Evolutionary conservation across 2,888 invertebrate species (phyloP), one percentile per base, ranked within the genome.

Genomic region (Zele albiditarsus): DNA sequence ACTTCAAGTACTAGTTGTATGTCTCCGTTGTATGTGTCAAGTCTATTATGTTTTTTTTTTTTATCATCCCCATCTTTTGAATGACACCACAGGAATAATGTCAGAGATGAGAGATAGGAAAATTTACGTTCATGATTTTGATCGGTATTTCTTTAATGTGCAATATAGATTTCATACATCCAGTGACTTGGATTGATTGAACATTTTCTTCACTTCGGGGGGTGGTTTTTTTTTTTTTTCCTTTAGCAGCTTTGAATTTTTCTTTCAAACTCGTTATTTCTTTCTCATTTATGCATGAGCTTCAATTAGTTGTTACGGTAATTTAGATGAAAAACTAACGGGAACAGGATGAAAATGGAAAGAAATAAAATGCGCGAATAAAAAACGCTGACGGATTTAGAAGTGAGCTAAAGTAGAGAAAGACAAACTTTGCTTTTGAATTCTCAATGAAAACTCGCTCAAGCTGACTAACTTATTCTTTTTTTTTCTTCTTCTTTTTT

Each of bases 371-470:
- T 23, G 33, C 23, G 38, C 12, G 33, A 42, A 66, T 20, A 66
- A 63, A 33, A 66, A 42, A 42, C 31, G 42, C 66, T 66, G 66
- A 66, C 42, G 66, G 66, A 66, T 66, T 66, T 20, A 42, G 25
- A 66, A 66, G 42, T 33, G 66, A 25, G 27, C 5, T 20, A 66
- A 42, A 42, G 42, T 42, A 23, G 25, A 66, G n/a, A 12, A 66
- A 66, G 66, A 42, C 42, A 42, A 66, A 66, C 33, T 66, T 66
- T 66, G 42, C 66, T 42, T 66, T 46, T 66, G 25, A 42, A 66
- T 38, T 38, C 42, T 66, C 66, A 42, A 42, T 14, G 42, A 66
- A 66, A 66, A 42, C 38, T 33, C 42, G 12, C 66, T 58, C 25
- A 23, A 58, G 57, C 5, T 58, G 57, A 27, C 23, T 58, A 23